Evolutionary conservation across 2,797 vertebrate genomes (phyloP), one percentile per base, ranked within the genome.

Genomic region (Cirrhinus mrigala): DNA sequence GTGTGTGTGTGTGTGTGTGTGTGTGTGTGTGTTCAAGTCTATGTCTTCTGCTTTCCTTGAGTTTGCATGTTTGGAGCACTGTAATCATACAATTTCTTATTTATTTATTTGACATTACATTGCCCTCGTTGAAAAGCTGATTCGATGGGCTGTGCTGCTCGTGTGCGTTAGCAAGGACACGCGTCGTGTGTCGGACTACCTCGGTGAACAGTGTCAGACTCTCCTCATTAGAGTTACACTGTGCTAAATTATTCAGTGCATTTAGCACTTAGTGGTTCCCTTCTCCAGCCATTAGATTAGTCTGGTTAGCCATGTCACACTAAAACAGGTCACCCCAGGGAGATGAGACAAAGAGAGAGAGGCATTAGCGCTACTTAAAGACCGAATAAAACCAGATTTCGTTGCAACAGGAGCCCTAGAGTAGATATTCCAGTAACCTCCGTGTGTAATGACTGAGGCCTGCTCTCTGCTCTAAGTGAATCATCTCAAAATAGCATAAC

Each of bases 201-300:
- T 87, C 79, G 52, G 20, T 85, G 90, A 92, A 91, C 92, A 87
- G 89, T 92, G 90, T 91, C 87, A 92, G 91, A 92, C 95, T 96
- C 95, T 94, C 94, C 96, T 97, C 95, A 95, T 96, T 95, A 95
- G 94, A 92, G 93, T 95, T 94, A 95, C 94, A 94, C 96, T 95
- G 96, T 95, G 94, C 95, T 97, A 96, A 97, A 97, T 97, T 96
- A 96, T 97, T 97, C 88, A 94, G 94, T 94, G 95, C 95, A 93
- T 97, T 97, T 96, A 97, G 95, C 96, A 95, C 95, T 96, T 95
- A 96, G 95, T 95, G 95, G 95, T 94, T 94, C 93, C 94, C 94
- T 93, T 94, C 92, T 95, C 94, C 94, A 94, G 92, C 94, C 89
- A 89, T 88, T 87, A 87, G 87, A 89, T 90, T 90, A 88, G 89